Base-by-base conservation (phyloP, 2,888 invertebrate species). In the Orthonevra nobilis region DNA sequence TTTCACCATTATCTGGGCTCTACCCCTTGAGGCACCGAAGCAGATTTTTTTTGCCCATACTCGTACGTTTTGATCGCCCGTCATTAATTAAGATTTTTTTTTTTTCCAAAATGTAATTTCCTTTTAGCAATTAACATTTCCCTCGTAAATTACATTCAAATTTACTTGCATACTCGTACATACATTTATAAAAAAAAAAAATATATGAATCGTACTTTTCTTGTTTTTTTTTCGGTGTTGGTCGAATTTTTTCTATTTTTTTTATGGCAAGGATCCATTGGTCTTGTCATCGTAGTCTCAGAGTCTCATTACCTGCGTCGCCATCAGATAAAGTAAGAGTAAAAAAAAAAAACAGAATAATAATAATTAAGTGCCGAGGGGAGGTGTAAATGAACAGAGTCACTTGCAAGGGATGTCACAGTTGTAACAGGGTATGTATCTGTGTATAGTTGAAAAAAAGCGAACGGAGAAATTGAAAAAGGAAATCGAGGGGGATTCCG, bases 61-160 rank as follows among this genome's bases (percentile, higher is more conserved):
- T n/a, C n/a, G n/a, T n/a, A 42, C 30, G 30, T 32, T 58, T 42
- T 42, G 30, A 42, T 58, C 26, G 26, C 26, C 1, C 34, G 23
- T 12, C 17, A 61, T 61, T 61, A 61, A 61, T 61, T 61, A 61
- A 26, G 60, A 58, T 20, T 19, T 19, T 46, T 60, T 48, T 14
- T 36, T 36, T 46, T 48, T 36, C 7, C 36, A 38, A 19, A 36
- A 61, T 48, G 61, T 61, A 61, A 61, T 61, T 61, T 61, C 46
- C 61, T 36, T 48, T 61, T 48, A 61, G 61, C 61, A 61, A 61
- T 61, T 61, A 61, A 36, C 61, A 61, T 61, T 48, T 61, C 28
- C 23, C 14, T 34, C 23, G 32, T 23, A 32, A 44, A 30, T 42
- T 32, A 23, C 26, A 44, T 23, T 32, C 0, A 32, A 44, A 44